Evolutionary conservation across 2,888 invertebrate genomes (phyloP).

Genomic region (Stenchaetothrips biformis): DNA sequence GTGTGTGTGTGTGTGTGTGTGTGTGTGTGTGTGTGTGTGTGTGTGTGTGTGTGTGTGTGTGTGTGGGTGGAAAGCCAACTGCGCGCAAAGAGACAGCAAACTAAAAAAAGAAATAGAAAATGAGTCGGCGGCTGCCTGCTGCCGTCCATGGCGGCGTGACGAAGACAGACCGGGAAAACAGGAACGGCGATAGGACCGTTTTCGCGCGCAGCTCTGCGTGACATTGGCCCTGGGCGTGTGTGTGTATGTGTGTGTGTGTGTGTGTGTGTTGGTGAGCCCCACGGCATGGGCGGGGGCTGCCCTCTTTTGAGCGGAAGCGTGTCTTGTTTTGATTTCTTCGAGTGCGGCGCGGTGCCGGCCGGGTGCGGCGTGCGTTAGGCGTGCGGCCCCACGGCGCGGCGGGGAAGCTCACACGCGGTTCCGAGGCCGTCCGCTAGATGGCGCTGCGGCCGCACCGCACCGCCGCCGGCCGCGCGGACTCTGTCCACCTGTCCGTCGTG

Average conservation of each 20-base stretch:
- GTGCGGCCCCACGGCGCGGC: not conserved
- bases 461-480: not conserved
- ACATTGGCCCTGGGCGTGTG: not conserved
- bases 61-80: too few species aligned
- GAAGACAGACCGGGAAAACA: not conserved
- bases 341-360: too few species aligned
- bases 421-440: slow-evolving; percentile 4
- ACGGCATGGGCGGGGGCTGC: too few species aligned
- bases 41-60: too few species aligned
- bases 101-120: too few species aligned
- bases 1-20: not conserved
- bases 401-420: not conserved
- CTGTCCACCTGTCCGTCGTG: not conserved
- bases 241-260: not conserved
- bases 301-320: not conserved
- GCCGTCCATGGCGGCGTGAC: not conserved
- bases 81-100: too few species aligned
- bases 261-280: not conserved
- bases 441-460: not conserved
- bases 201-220: not conserved
- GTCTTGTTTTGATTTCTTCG: slow-evolving; percentile 18
- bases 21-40: too few species aligned
- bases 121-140: too few species aligned
- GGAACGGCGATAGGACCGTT: too few species aligned
- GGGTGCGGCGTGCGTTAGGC: too few species aligned